Evolutionary conservation across 2,888 invertebrate genomes (phyloP), one percentile per base, ranked within the genome.

Genomic region (Dryobota labecula): DNA sequence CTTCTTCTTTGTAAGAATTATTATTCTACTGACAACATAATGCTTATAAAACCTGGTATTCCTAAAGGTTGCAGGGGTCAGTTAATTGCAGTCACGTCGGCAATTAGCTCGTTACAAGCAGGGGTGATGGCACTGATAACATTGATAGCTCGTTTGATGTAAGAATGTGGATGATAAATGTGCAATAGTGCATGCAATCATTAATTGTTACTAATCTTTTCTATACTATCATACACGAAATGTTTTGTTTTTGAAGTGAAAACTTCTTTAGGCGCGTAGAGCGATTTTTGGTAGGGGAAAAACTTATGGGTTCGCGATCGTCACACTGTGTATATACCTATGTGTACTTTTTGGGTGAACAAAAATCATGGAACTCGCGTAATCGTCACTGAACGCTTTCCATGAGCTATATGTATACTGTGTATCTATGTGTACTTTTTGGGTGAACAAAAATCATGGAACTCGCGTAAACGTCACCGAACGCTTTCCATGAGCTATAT

Each of bases 61-160:
- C 6, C 15, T 36, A 49, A 49, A 66, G 58, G 27, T 56, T 49
- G 5, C 18, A 13, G 56, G 30, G 61, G 56, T 75, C 61, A 56
- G 30, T 18, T 9, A 45, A 18, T 33, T 3, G 0, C 8, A 24
- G n/a, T 51, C 24, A 49, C 15, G 30, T 33, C 20, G 0, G 18
- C 3, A 49, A 51, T 63, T 57, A 53, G 24, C 13, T 47, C 0
- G 6, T 43, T 18, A 53, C 6, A 15, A 24, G 56, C 41, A 47
- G 58, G 15, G 30, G 43, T 36, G 47, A 73, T 7, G 33, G 33
- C 27, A 51, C 20, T 51, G 64, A 71, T 60, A 45, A 53, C 27
- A 62, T 27, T 49, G 47, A 57, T 51, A 56, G 15, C 5, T 15
- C 8, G 38, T 8, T 43, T 33, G 24, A 33, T 20, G 7, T 27